Percentiles rank a stretch among this genome's conserved stretches.
Evolutionary conservation across 2,888 invertebrate species (phyloP).

Genomic region (Lacanobia oleracea): DNA sequence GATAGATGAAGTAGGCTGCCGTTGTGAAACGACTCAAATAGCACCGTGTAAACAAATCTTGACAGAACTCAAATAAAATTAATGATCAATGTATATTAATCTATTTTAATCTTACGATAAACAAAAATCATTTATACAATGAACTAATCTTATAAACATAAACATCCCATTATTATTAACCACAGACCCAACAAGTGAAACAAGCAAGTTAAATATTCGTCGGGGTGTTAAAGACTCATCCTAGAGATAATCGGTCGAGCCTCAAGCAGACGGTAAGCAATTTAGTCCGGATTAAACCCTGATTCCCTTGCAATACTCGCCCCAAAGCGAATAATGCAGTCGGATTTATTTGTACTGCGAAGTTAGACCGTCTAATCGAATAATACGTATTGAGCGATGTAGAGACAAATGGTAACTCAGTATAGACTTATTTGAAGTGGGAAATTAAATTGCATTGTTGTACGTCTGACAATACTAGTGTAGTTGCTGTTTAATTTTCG

Average conservation of each 20-base stretch:
- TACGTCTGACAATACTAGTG: constrained; percentile 42
- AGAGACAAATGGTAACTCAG: constrained; percentile 61
- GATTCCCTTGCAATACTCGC: constrained; percentile 77
- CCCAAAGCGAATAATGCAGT: constrained; percentile 77
- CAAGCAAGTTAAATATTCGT: constrained; percentile 73
- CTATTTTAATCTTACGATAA: not conserved
- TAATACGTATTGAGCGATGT: constrained; percentile 74
- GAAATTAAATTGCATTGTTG: constrained; percentile 68
- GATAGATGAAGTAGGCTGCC: too few species aligned
- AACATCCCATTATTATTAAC: constrained; percentile 29
- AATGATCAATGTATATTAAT: too few species aligned
- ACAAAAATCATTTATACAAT: not conserved
- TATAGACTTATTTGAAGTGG: constrained; percentile 55
- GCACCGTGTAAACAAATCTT: too few species aligned
- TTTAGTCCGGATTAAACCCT: constrained; percentile 78
- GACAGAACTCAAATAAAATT: too few species aligned
- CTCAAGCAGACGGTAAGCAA: constrained; percentile 77
- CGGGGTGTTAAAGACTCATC: constrained; percentile 68
- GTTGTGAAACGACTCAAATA: too few species aligned
- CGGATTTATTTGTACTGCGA: constrained; percentile 77
- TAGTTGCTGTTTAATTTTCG: constrained; percentile 54
- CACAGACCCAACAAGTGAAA: constrained; percentile 50
- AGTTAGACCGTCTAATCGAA: constrained; percentile 77
- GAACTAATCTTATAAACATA: not conserved
- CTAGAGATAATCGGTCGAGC: constrained; percentile 72